Percentiles rank a stretch among this genome's conserved stretches.
phyloP scores from a whole-genome alignment of 2,113 vertebrate species.

The Caretta caretta region DNA sequence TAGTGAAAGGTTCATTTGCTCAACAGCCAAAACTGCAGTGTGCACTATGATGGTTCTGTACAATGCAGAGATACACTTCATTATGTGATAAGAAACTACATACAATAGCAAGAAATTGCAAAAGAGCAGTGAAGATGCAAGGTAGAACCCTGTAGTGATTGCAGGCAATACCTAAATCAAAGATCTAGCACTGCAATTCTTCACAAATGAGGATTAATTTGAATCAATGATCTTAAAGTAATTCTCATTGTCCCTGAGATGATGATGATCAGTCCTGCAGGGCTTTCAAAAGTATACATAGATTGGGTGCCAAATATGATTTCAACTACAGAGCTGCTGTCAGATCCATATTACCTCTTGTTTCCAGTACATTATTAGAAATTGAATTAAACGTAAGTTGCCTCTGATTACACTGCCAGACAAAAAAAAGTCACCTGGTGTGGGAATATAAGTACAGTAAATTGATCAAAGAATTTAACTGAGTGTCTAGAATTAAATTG shows the following conservation, averaged over 20 bases:
- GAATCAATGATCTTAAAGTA: background rate
- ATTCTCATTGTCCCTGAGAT: background rate
- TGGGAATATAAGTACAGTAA: background rate
- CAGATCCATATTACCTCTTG: background rate
- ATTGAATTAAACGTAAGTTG: background rate
- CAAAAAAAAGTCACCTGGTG: background rate
- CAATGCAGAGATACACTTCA: background rate
- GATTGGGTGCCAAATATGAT: background rate
- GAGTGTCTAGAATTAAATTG: too few species aligned
- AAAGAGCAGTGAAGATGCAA: background rate
- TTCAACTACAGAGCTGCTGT: background rate
- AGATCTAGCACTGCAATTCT: background rate
- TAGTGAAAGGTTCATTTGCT: background rate
- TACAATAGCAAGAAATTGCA: background rate
- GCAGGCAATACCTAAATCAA: background rate
- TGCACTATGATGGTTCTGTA: background rate
- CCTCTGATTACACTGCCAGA: background rate
- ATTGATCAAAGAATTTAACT: background rate
- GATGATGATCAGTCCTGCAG: background rate
- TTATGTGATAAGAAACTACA: background rate
- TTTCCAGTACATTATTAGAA: constrained; percentile 17
- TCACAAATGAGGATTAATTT: background rate
- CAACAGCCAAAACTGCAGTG: background rate
- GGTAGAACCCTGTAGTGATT: background rate
- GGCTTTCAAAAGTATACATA: background rate